Conservation (phyloP, 2,797 vertebrate genomes). For the Fistularia tabacaria region DNA sequence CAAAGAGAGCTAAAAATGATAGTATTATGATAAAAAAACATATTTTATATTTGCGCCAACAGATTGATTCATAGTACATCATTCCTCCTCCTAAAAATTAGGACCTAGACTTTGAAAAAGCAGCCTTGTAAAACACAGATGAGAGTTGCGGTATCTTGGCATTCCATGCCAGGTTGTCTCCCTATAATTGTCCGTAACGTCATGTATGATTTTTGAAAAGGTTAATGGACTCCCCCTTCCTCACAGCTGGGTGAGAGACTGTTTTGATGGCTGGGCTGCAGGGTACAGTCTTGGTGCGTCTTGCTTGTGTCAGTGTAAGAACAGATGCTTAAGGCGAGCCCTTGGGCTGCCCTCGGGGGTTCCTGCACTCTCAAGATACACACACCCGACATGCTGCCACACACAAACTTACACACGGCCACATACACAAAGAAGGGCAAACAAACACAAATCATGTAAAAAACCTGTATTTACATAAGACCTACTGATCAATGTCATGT, state of each 20-base stretch:
- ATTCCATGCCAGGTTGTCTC: conserved; percentile 45
- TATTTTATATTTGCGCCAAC: neutral
- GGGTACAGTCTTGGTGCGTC: conserved; percentile 66
- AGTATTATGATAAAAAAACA: no score
- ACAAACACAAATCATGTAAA: conserved; percentile 38
- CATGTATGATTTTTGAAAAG: conserved; percentile 50
- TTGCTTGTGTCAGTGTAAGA: conserved; percentile 74
- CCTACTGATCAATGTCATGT: conserved; percentile 56
- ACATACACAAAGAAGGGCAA: conserved; percentile 9
- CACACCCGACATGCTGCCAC: conserved; percentile 42
- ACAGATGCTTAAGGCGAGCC: conserved; percentile 73
- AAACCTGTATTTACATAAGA: conserved; percentile 56
- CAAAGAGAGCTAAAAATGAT: no score
- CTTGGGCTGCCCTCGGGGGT: conserved; percentile 72
- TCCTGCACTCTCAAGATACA: conserved; percentile 54
- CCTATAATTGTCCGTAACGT: conserved; percentile 55
- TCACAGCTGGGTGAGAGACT: conserved; percentile 15
- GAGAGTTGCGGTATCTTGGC: conserved; percentile 38
- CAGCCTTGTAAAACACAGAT: conserved; percentile 49
- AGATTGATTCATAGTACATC: conserved; percentile 8
- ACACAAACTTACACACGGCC: conserved; percentile 14
- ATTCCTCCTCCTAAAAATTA: conserved; percentile 19
- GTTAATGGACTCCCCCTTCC: conserved; percentile 33
- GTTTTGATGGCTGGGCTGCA: conserved; percentile 55
- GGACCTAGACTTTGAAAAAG: conserved; percentile 26